A percentile compares a stretch with the other conserved stretches of the same genome.
These are phyloP conservation scores for Simalia tracyae DNA, from an alignment of 2,797 vertebrate species.

Conservation along the genomic window DNA sequence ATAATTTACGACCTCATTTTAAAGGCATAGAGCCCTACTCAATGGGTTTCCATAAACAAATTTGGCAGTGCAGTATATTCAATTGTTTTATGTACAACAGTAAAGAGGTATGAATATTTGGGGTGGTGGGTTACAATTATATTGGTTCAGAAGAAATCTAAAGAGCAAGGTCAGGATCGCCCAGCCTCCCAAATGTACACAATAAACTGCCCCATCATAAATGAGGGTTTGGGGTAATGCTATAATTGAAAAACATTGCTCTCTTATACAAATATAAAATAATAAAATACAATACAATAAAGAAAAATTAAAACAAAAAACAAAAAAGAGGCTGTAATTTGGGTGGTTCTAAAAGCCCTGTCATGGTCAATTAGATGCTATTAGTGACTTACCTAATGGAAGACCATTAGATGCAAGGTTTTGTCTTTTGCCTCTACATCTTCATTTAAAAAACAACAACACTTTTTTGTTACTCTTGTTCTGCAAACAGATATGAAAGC, in stretches of 20 bases:
- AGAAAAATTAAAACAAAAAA: background rate
- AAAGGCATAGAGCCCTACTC: background rate
- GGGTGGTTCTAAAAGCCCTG: background rate
- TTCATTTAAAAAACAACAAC: background rate
- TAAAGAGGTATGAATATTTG: constrained; percentile 27
- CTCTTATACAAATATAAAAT: rapidly evolving
- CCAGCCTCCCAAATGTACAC: background rate
- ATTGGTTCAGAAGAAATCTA: constrained; percentile 36
- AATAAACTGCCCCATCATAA: constrained; percentile 8
- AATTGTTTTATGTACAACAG: constrained; percentile 44
- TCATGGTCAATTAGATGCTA: background rate
- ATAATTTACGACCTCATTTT: constrained; percentile 44
- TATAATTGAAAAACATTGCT: background rate
- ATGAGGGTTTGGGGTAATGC: background rate
- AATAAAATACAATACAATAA: background rate
- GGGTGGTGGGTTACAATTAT: background rate
- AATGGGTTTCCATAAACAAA: constrained; percentile 21
- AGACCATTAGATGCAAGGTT: background rate
- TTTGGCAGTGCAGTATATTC: constrained; percentile 47
- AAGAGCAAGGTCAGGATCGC: constrained; percentile 34
- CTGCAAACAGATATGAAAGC: background rate
- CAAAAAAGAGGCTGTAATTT: background rate
- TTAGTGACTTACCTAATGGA: background rate
- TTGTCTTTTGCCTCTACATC: background rate
- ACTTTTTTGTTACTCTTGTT: background rate